These are phyloP conservation scores for Malurus leucopterus DNA, from an alignment of 2,797 vertebrate species.

Conservation along the genomic window DNA sequence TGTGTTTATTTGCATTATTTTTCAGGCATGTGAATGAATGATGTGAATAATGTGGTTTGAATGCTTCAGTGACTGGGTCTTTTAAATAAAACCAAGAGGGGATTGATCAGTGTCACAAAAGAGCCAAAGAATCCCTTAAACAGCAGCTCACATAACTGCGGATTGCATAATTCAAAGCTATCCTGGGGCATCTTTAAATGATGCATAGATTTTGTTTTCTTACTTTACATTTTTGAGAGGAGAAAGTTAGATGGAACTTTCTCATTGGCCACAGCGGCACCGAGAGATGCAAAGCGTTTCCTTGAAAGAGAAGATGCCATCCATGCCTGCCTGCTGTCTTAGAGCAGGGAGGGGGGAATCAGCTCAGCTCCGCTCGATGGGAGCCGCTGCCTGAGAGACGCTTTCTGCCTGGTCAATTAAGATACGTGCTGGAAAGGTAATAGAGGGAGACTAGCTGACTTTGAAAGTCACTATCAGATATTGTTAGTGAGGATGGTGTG, in stretches of 20 bases:
- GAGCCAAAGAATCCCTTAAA: conserved; percentile 63
- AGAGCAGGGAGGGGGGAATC: background rate
- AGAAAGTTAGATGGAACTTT: conserved; percentile 49
- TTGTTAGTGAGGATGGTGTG: background rate
- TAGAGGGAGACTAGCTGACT: background rate
- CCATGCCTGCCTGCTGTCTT: background rate
- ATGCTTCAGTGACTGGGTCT: conserved; percentile 34
- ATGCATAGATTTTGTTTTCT: conserved; percentile 73
- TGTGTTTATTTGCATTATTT: conserved; percentile 53
- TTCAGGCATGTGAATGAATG: conserved; percentile 41
- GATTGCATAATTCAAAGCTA: conserved; percentile 73
- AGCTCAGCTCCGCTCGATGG: background rate
- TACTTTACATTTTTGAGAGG: conserved; percentile 58
- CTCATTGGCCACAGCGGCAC: background rate
- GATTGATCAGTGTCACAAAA: conserved; percentile 56
- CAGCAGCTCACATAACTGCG: conserved; percentile 56
- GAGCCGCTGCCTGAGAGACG: background rate
- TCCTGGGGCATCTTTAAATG: conserved; percentile 72
- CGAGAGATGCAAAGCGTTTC: background rate
- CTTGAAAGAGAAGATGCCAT: background rate
- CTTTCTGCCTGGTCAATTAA: background rate
- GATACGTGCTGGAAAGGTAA: background rate
- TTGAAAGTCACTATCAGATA: background rate
- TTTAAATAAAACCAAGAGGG: conserved; percentile 44
- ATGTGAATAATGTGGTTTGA: conserved; percentile 36